Base-by-base conservation (phyloP, 2,797 vertebrate genomes). In the Florisuga fusca region DNA sequence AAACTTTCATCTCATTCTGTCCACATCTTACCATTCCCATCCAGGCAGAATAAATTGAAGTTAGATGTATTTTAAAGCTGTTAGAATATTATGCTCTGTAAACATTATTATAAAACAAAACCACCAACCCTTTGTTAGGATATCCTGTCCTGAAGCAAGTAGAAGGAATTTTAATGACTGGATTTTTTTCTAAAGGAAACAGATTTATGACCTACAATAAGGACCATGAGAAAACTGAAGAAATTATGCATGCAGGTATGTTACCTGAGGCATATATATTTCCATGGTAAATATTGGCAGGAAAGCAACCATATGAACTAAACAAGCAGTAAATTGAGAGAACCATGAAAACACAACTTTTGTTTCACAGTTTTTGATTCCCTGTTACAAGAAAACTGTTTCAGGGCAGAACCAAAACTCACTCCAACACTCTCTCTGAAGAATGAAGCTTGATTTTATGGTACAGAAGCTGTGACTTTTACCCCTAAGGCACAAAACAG, bases 381-480 rank as follows among this genome's bases (percentile, higher is more conserved):
- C 8, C 19, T 68, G 34, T 59, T 55, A n/a, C 15, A 91, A 68
- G 59, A 93, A 84, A 50, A 73, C 25, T 79, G 10, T 92, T 81
- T 85, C 27, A 78, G 46, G 45, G 53, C 55, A 93, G 64, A 92
- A 58, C 16, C 51, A 46, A 82, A 50, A 21, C 38, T 64, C 12
- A 25, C 18, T 34, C 20, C 18, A 51, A 38, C 19, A 51, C 10
- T 27, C 12, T n/a, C 11, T 59, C 41, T 58, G 76, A 95, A 91
- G 76, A 95, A 23, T 53, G 16, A 29, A 76, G 55, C 20, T 93
- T 86, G 73, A 80, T 95, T 95, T 95, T 91, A 48, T 86, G 62
- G 51, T 86, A 87, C 62, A 78, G 87, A 93, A 96, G 53, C 43
- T 90, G 57, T 91, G 48, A 71, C 72, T 94, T 94, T 73, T 93